A percentile compares a stretch with the other conserved stretches of the same genome.
Evolutionary conservation across 2,113 vertebrate species (phyloP).

Genomic region (Aix galericulata): DNA sequence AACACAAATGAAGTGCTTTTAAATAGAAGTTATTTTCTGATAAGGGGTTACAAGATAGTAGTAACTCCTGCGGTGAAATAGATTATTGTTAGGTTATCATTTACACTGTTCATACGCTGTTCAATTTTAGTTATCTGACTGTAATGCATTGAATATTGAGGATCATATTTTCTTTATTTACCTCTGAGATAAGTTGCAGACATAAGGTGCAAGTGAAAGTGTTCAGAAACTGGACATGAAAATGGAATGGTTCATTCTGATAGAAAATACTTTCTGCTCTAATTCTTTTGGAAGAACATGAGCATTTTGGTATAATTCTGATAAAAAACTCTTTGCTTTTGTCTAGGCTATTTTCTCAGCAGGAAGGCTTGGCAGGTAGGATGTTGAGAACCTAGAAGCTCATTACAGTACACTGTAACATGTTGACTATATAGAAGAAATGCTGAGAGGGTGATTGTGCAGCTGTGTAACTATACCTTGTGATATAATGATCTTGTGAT

Average conservation of each 20-base stretch:
- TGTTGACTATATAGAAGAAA: background rate
- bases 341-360: background rate
- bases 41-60: background rate
- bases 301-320: background rate
- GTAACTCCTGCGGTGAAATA: background rate
- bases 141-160: background rate
- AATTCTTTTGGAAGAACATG: rapidly evolving
- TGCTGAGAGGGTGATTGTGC: background rate
- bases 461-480: background rate
- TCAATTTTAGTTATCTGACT: background rate
- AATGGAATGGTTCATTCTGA: background rate
- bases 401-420: rapidly evolving
- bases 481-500: background rate
- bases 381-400: background rate
- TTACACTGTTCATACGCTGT: background rate
- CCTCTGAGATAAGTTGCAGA: background rate
- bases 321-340: background rate
- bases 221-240: background rate
- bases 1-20: background rate
- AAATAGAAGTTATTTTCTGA: background rate
- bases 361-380: background rate
- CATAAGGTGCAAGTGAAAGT: background rate
- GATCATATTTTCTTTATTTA: background rate
- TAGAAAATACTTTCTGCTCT: background rate
- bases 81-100: background rate